Percentiles rank a stretch among this genome's conserved stretches.
phyloP scores from a whole-genome alignment of 2,113 vertebrate genomes.

The Aegithalos caudatus region DNA sequence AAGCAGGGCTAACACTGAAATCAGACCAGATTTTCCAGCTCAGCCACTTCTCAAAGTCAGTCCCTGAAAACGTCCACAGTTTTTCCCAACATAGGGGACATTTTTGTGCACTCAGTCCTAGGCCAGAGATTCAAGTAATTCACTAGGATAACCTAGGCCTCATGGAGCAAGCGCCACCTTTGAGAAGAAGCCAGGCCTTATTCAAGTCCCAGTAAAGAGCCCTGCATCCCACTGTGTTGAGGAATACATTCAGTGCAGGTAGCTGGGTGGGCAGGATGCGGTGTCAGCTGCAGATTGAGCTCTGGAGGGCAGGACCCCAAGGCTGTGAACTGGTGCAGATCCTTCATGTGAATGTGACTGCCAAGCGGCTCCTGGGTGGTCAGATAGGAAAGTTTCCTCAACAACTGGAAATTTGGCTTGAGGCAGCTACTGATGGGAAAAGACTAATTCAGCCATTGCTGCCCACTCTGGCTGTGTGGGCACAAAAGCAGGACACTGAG shows the following conservation, averaged over 20 bases:
- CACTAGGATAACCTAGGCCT: too few species aligned
- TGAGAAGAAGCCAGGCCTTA: background rate
- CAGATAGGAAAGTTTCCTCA: background rate
- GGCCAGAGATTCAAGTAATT: too few species aligned
- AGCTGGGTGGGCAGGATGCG: background rate
- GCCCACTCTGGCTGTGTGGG: background rate
- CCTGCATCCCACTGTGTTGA: background rate
- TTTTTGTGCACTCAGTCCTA: background rate
- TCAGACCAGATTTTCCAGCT: background rate
- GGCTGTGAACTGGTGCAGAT: background rate
- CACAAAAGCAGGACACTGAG: background rate
- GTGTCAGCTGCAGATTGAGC: background rate
- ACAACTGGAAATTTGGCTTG: background rate
- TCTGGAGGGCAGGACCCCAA: background rate
- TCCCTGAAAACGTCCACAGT: background rate
- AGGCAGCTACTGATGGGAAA: background rate
- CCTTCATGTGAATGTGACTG: background rate
- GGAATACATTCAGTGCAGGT: background rate
- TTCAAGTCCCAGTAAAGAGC: background rate
- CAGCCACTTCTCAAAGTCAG: background rate
- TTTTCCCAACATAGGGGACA: background rate
- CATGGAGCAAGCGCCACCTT: too few species aligned
- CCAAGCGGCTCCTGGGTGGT: background rate
- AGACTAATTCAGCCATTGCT: fast-evolving
- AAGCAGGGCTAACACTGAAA: background rate